Conservation (phyloP, 2,888 invertebrate species). For the Fragum fragum region DNA sequence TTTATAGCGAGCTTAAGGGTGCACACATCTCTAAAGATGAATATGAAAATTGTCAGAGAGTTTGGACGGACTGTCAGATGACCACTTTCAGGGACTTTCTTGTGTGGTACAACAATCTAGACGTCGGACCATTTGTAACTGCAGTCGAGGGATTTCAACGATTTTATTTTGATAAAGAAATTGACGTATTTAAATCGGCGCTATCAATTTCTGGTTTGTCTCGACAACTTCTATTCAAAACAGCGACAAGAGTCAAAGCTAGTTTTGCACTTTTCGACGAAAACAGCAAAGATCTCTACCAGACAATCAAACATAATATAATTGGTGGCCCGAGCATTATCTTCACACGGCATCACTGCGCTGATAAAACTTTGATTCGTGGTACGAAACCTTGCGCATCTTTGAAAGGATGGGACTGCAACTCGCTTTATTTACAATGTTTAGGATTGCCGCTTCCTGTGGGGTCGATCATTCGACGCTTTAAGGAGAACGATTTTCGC, state of each 20-base stretch:
- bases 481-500: constrained; percentile 47
- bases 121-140: constrained; percentile 60
- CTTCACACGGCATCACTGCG: too few species aligned
- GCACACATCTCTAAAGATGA: constrained; percentile 22
- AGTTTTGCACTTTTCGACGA: constrained; percentile 53
- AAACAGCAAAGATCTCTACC: constrained; percentile 55
- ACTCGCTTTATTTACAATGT: constrained; percentile 55
- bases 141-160: constrained; percentile 58
- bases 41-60: constrained; percentile 35
- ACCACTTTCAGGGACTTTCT: constrained; percentile 63
- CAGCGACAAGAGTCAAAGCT: background rate
- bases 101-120: too few species aligned
- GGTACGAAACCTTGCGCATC: constrained; percentile 41
- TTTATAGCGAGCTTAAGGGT: constrained; percentile 29
- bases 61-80: constrained; percentile 67
- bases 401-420: constrained; percentile 60
- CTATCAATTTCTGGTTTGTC: constrained; percentile 64
- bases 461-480: constrained; percentile 49
- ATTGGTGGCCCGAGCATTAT: too few species aligned
- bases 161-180: constrained; percentile 57
- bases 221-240: constrained; percentile 14
- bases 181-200: constrained; percentile 67
- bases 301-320: constrained; percentile 59
- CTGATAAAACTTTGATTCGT: constrained; percentile 46
- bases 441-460: constrained; percentile 54